Evolutionary conservation across 2,113 vertebrate genomes (phyloP).

Genomic region (Pantherophis guttatus): DNA sequence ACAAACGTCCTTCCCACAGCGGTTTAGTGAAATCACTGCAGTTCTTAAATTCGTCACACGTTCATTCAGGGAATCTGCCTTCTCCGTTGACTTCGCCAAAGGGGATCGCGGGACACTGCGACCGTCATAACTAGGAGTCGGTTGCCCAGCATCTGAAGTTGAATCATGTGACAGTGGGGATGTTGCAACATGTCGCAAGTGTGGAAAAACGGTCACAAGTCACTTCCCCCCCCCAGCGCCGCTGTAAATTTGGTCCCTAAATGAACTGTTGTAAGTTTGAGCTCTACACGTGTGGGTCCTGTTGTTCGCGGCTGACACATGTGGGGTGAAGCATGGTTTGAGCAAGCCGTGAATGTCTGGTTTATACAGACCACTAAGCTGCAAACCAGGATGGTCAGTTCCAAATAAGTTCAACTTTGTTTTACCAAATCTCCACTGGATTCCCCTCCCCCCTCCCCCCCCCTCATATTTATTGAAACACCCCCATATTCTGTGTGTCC

Average conservation of each 20-base stretch:
- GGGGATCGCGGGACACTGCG: too few relatives aligned
- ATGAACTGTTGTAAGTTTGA: neutral
- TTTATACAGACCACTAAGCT: too few relatives aligned
- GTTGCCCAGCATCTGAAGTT: neutral
- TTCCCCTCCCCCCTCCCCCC: neutral
- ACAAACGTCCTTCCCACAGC: too few relatives aligned
- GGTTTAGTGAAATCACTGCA: too few relatives aligned
- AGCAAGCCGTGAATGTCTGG: neutral
- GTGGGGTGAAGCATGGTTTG: neutral
- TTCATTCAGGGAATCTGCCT: too few relatives aligned
- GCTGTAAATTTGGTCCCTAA: neutral
- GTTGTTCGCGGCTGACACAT: too few relatives aligned
- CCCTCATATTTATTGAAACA: neutral
- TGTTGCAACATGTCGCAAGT: neutral
- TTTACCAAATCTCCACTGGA: neutral
- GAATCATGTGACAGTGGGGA: too few relatives aligned
- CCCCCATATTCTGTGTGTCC: neutral
- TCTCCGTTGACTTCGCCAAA: too few relatives aligned
- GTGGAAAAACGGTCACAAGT: neutral
- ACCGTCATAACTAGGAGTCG: too few relatives aligned
- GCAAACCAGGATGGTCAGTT: neutral
- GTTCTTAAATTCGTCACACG: too few relatives aligned
- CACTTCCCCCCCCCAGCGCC: rapidly evolving
- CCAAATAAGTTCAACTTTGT: neutral
- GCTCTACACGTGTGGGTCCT: neutral